Base-by-base conservation (phyloP, 2,113 vertebrate genomes). In the Toxotes jaculatrix region DNA sequence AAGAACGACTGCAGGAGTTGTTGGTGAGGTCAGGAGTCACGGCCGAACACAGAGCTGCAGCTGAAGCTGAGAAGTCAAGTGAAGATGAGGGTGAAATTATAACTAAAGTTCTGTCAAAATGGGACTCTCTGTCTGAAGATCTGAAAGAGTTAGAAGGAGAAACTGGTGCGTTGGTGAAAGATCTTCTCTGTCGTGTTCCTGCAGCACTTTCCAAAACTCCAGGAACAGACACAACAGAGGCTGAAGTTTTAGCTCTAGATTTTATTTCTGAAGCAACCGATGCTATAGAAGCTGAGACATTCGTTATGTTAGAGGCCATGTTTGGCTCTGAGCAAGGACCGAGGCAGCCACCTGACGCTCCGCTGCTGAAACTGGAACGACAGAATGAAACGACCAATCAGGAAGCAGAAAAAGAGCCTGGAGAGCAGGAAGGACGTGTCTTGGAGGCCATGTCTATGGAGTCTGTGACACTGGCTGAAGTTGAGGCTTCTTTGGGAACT, bases 401-500 rank as follows among this genome's bases (percentile, higher is more conserved):
- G 40, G 32, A 43, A 27, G 47, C 9, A 21, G 53, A 23, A 19
- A 27, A 7, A 3, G 56, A 49, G 12, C n/a, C 59, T 0, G 10
- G 3, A 32, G 51, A 49, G 40, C 4, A 34, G 40, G 32, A 42
- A 5, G 64, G 3, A 3, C 12, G 4, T 0, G 23, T 56, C 2
- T 4, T 55, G 27, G 74, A 82, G 55, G 74, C 79, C 38, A 65
- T 74, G 67, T 63, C 47, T 36, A 62, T 63, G 0, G 68, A 82
- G 62, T 66, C 67, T 7, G 78, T 81, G 73, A 77, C 67, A 2
- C 1, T 63, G 63, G 69, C 74, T 5, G 74, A 78, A 38, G 59
- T 70, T 1, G 64, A 86, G 61, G 68, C 67, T 3, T 71, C 57
- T 0, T 10, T 68, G 12, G 67, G 38, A 73, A 19, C 36, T 4